Percentiles rank a stretch among this genome's conserved stretches.
Evolutionary conservation across 1,140 invertebrate genomes (phyloP).

Genomic region (Homarus americanus): DNA sequence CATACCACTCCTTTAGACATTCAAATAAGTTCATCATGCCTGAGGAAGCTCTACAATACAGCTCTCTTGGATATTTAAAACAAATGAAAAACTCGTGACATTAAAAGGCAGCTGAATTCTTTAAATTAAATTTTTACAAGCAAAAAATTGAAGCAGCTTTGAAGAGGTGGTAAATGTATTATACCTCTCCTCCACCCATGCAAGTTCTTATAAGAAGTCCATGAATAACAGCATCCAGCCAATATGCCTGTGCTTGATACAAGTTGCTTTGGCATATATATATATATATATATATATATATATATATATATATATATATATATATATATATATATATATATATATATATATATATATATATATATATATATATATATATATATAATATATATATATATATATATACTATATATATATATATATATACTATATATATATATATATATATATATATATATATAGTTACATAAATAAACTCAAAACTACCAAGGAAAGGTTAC

Average conservation of each 20-base stretch:
- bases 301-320: neutral
- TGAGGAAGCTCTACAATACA: slow-evolving; percentile 31
- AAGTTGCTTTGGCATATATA: neutral
- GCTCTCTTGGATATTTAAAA: neutral
- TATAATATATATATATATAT: too few species aligned
- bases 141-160: neutral
- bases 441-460: neutral
- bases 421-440: too few species aligned
- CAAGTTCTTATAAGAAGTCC: neutral
- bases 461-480: neutral
- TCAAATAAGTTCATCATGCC: neutral
- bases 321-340: neutral
- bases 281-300: neutral
- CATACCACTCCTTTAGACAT: neutral
- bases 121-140: neutral
- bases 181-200: neutral
- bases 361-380: too few species aligned
- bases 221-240: neutral
- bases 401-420: too few species aligned
- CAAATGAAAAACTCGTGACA: neutral
- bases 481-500: slow-evolving; percentile 4
- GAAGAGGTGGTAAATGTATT: neutral
- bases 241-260: neutral
- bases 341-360: too few species aligned
- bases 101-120: neutral